These are phyloP conservation scores for Cistogaster globosa DNA, from an alignment of 2,888 invertebrate species.

Conservation along the genomic window DNA sequence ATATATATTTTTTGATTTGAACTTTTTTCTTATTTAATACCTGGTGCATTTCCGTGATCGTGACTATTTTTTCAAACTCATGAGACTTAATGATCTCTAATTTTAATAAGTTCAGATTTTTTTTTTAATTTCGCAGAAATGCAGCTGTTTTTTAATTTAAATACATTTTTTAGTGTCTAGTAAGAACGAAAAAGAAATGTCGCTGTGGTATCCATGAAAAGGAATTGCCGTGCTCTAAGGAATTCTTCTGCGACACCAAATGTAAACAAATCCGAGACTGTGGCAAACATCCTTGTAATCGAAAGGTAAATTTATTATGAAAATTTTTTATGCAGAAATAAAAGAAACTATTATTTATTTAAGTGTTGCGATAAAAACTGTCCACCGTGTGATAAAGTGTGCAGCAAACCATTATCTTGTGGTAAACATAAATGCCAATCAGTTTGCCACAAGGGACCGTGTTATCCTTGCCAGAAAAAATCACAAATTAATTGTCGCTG, in stretches of 20 bases:
- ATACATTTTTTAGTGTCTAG: conserved; percentile 82
- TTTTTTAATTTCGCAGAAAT: too few species aligned
- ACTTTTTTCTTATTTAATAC: too few species aligned
- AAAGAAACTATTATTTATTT: conserved; percentile 2
- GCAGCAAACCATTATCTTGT: conserved; percentile 92
- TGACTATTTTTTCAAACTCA: too few species aligned
- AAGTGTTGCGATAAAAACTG: conserved; percentile 94
- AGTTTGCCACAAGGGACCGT: conserved; percentile 90
- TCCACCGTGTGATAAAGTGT: conserved; percentile 92
- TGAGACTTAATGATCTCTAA: too few species aligned
- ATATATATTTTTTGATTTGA: too few species aligned
- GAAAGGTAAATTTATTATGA: conserved; percentile 85
- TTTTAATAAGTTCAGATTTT: too few species aligned
- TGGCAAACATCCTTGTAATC: conserved; percentile 93
- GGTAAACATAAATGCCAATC: conserved; percentile 93
- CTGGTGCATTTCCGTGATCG: too few species aligned
- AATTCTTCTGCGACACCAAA: conserved; percentile 93
- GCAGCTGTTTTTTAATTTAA: too few species aligned
- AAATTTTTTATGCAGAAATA: not conserved
- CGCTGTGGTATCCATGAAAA: conserved; percentile 91
- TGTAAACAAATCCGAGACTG: conserved; percentile 92
- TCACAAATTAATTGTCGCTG: conserved; percentile 89
- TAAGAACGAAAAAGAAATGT: conserved; percentile 91
- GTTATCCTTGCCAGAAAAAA: conserved; percentile 88
- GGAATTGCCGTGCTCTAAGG: conserved; percentile 93